A percentile compares a stretch with the other conserved stretches of the same genome.
Evolutionary conservation across 2,888 invertebrate species (phyloP).

Genomic region (Ypsolopha scabrella): DNA sequence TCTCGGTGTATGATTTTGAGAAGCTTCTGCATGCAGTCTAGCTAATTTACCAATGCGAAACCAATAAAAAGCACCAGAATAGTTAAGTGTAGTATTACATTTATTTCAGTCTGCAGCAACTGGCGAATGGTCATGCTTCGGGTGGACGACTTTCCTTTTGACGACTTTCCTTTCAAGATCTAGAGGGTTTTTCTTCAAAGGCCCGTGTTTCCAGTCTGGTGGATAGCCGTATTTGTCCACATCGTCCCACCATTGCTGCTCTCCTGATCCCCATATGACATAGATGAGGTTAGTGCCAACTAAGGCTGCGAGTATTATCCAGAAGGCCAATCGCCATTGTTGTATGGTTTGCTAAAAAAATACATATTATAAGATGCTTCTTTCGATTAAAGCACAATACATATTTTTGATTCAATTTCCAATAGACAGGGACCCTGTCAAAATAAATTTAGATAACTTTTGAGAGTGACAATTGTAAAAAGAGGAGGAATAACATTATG

Average conservation of each 20-base stretch:
- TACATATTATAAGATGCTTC: background rate
- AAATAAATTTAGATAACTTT: no score
- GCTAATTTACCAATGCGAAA: no score
- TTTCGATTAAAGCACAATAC: no score
- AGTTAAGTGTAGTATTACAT: no score
- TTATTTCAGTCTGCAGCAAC: slow-evolving; percentile 25
- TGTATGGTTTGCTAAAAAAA: slow-evolving; percentile 67
- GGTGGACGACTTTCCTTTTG: slow-evolving; percentile 40
- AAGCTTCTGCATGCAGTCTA: no score
- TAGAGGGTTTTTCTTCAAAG: slow-evolving; percentile 26
- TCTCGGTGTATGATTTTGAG: no score
- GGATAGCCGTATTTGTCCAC: slow-evolving; percentile 61
- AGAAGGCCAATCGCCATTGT: slow-evolving; percentile 84
- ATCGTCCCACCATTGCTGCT: slow-evolving; percentile 83
- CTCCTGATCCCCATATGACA: slow-evolving; percentile 78
- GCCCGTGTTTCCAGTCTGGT: slow-evolving; percentile 46
- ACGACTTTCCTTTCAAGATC: slow-evolving; percentile 19
- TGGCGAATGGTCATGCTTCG: slow-evolving; percentile 54
- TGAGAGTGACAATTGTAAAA: no score
- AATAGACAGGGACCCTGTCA: no score
- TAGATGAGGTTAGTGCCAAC: slow-evolving; percentile 76
- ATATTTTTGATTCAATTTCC: no score
- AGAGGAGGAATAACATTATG: no score
- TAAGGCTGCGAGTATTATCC: slow-evolving; percentile 79
- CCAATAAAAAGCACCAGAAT: no score